phyloP scores from a whole-genome alignment of 2,888 invertebrate genomes.

The Lycophotia porphyrea region DNA sequence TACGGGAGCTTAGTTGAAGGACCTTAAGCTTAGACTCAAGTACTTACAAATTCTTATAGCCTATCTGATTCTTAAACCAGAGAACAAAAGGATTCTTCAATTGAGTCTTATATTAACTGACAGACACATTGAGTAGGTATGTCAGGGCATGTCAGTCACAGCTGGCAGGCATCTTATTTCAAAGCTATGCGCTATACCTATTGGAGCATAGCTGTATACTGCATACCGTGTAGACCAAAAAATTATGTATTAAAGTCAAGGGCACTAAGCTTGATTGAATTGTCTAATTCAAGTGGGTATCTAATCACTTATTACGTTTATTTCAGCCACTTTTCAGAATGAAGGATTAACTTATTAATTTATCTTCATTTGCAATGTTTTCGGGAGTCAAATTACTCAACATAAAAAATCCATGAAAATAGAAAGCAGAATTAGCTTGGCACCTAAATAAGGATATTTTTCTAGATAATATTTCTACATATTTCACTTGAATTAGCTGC shows the following conservation, averaged over 20 bases:
- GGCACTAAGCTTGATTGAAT: background rate
- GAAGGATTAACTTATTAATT: background rate
- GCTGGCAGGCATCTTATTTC: background rate
- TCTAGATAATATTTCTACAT: background rate
- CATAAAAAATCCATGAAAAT: background rate
- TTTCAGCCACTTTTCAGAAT: background rate
- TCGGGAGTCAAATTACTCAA: background rate
- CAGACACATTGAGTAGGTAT: conserved; percentile 24
- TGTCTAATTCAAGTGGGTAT: background rate
- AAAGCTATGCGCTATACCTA: conserved; percentile 13
- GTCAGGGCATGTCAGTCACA: conserved; percentile 21
- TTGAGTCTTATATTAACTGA: conserved; percentile 20
- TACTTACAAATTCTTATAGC: background rate
- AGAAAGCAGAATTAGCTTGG: background rate
- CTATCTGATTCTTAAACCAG: background rate
- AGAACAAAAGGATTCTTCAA: conserved; percentile 32
- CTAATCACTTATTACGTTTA: background rate
- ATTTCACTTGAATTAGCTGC: background rate
- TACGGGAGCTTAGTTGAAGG: background rate
- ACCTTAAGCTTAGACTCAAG: background rate
- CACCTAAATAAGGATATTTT: background rate
- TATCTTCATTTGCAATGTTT: background rate
- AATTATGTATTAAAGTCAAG: conserved; percentile 1
- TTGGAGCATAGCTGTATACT: background rate
- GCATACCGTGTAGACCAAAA: background rate